Base-by-base conservation (phyloP, 2,113 vertebrate genomes). In the Noturus placidus region DNA sequence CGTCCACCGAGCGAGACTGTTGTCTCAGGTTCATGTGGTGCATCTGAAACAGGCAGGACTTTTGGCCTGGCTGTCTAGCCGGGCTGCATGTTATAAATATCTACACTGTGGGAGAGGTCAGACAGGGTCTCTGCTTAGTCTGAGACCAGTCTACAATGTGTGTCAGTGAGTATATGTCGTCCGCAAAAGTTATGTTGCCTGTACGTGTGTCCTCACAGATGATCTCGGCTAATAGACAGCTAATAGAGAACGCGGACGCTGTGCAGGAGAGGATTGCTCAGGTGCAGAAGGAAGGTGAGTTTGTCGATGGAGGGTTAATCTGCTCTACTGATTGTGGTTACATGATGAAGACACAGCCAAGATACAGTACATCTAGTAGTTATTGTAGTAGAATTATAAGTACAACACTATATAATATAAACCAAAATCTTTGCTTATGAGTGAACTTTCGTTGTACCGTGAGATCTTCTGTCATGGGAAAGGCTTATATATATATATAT, bases 211-310 rank as follows among this genome's bases (percentile, higher is more conserved):
- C 33, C n/a, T 83, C 2, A 87, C 94, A 99, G 98, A 98, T 99
- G 96, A 97, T 99, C 89, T 94, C 96, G 25, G 97, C 97, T 85
- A 97, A 97, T 95, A 97, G 94, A 67, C 94, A 96, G 93, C 95
- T 99, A 91, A 97, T 98, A 17, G 98, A 99, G 92, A 96, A 91
- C 0, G 97, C 97, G 19, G 98, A 99, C 76, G 87, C 92, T 35
- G 95, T 98, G 65, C 96, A 98, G 0, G 96, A 98, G 92, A 96
- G 96, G 94, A 97, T 99, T 77, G 95, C 95, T 82, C 97, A 97
- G 92, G 97, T 98, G 93, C 97, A 98, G 94, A 97, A 95, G 95
- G 95, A 95, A 92, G 95, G 95, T 96, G 88, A 90, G 91, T 70
- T 27, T 20, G 19, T 8, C 11, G 19, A 59, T 22, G 8, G 10